These are phyloP conservation scores for Nephrocerus scutellatus DNA, from an alignment of 2,888 invertebrate species.

Conservation along the genomic window DNA sequence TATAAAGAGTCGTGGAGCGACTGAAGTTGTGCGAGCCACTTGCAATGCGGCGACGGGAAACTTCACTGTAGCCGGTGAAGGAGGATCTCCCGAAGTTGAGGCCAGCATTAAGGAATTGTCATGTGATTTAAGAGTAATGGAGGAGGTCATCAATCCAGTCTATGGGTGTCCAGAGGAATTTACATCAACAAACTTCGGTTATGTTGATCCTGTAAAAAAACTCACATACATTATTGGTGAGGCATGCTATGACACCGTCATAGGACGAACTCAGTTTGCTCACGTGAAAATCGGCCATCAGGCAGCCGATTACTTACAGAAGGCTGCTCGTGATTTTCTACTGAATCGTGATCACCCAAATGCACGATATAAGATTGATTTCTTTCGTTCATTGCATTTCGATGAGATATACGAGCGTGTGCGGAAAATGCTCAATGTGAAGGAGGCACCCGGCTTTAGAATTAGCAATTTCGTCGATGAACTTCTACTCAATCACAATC, in stretches of 20 bases:
- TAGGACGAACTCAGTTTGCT: slow-evolving; percentile 29
- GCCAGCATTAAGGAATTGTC: slow-evolving; percentile 21
- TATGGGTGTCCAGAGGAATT: slow-evolving; percentile 26
- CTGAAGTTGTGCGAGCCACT: slow-evolving; percentile 16
- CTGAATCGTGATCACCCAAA: slow-evolving; percentile 25
- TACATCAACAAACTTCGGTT: slow-evolving; percentile 29
- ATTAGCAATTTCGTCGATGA: slow-evolving; percentile 27
- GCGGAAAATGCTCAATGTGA: slow-evolving; percentile 18
- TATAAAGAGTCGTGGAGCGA: slow-evolving; percentile 18
- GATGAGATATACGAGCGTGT: slow-evolving; percentile 30
- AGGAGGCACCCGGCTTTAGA: slow-evolving; percentile 24
- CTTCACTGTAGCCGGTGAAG: slow-evolving; percentile 12
- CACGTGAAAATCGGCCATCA: slow-evolving; percentile 28
- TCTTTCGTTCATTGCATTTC: slow-evolving; percentile 29
- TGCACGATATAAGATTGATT: slow-evolving; percentile 29
- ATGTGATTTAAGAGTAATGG: slow-evolving; percentile 32
- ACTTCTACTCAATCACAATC: slow-evolving; percentile 26
- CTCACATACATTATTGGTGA: slow-evolving; percentile 30
- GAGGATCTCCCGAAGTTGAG: slow-evolving; percentile 5
- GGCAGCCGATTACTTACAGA: slow-evolving; percentile 21
- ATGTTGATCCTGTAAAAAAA: slow-evolving; percentile 29
- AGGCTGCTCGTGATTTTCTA: slow-evolving; percentile 24
- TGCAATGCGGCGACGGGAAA: slow-evolving; percentile 19
- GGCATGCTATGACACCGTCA: slow-evolving; percentile 29
- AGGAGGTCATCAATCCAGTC: slow-evolving; percentile 28